phyloP scores from a whole-genome alignment of 1,140 invertebrate species.

The Eriosoma lanigerum region DNA sequence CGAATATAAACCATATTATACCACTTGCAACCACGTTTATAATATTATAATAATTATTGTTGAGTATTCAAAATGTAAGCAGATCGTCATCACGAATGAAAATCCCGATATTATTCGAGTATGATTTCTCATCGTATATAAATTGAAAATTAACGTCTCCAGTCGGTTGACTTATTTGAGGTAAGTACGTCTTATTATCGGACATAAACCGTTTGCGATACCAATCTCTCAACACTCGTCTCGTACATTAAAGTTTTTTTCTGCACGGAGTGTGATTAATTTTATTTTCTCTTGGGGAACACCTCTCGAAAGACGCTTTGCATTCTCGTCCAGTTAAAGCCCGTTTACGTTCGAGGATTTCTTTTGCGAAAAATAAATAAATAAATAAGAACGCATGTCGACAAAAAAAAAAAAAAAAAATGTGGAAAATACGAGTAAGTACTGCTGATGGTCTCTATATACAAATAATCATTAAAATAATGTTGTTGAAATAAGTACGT shows the following conservation, averaged over 20 bases:
- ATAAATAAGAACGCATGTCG: neutral
- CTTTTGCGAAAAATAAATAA: neutral
- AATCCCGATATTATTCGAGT: too few species aligned
- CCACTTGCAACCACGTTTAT: too few species aligned
- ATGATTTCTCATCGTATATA: neutral
- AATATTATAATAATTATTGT: too few species aligned
- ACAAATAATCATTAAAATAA: too few species aligned
- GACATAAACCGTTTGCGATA: slow-evolving; percentile 1
- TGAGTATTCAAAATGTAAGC: too few species aligned
- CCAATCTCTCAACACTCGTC: neutral
- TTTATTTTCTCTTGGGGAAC: neutral
- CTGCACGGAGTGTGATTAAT: neutral
- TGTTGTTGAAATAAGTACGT: too few species aligned
- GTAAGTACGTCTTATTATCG: neutral
- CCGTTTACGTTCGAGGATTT: neutral
- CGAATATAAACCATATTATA: too few species aligned
- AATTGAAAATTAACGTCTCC: slow-evolving; percentile 1
- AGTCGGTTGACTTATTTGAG: neutral
- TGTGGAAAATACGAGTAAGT: too few species aligned
- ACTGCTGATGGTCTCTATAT: too few species aligned
- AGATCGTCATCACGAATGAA: too few species aligned
- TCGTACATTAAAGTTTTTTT: neutral
- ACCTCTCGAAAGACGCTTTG: too few species aligned
- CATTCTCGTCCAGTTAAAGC: neutral
- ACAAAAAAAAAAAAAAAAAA: neutral